Base-by-base conservation (phyloP, 2,888 invertebrate genomes). In the Lepidonotus clava region DNA sequence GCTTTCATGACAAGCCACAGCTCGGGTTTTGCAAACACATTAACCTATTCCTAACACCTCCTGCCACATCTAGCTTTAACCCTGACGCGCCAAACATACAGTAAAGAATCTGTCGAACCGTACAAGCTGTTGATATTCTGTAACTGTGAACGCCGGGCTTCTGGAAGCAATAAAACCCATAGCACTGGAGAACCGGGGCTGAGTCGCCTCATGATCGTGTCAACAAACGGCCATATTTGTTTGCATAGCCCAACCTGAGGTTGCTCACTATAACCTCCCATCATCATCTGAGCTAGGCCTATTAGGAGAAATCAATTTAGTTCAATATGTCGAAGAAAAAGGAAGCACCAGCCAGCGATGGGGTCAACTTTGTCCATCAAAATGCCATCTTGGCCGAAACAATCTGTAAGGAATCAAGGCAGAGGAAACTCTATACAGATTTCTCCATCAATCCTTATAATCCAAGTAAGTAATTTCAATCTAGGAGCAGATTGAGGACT, bases 381-480 rank as follows among this genome's bases (percentile, higher is more conserved):
- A 66, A 71, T 71, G 34, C 32, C 21, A 85, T 85, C 32, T 36
- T 85, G 32, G n/a, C 66, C 24, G 85, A 85, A 36, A 85, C 85
- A 18, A 85, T 85, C 24, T 24, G 40, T 28, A 85, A 85, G 76
- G 85, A 85, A 76, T 46, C 46, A 21, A 14, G 46, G 32, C 28
- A 36, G 24, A 46, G 67, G 24, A 67, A 76, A n/a, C 46, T 67
- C 1, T 80, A 83, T 32, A 84, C 71, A 34, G 53, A 80, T 28
- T 83, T 71, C 71, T 61, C 83, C n/a, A 84, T 83, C 51, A 83
- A 83, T n/a, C 77, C 80, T n/a, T 86, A 51, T 34, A 84, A 56
- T 46, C 56, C 53, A 71, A 76, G 85, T 86, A 66, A 77, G 76
- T 87, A 36, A 46, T 46, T 46, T 46, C 18, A 8, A 46, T 46